Base-by-base conservation (phyloP, 1,140 invertebrate genomes). In the Meloidogyne exigua region DNA sequence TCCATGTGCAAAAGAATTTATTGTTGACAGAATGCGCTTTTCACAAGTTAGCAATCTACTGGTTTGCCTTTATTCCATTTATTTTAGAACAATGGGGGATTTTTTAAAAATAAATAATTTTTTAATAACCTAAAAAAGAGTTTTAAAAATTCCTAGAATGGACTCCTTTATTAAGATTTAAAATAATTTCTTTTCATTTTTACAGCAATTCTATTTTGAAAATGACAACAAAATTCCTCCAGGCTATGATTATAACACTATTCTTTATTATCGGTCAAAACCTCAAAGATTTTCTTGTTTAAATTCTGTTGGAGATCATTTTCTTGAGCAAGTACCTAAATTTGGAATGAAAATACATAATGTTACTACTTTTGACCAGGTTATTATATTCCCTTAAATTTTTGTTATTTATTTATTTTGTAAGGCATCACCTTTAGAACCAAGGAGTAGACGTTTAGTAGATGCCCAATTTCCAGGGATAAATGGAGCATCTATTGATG, bases 1-100 rank as follows among this genome's bases (percentile, higher is more conserved):
- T 11, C 85, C 85, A 1, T 86, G 85, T 62, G 82, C 87, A 44
- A 87, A 86, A 44, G 85, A 86, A 72, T 86, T 86, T 67, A 88
- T 86, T 49, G 72, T 75, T 28, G 81, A 80, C 66, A 81, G 75
- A 77, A 36, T 23, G 66, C 57, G 81, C 36, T 77, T 74, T 65
- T 70, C 26, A 23, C 68, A 83, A 71, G 82, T 82, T 75, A 84
- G 68, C 44, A 81, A 87, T 69, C 64, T 84, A 36, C 69, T 87
- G 77, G 84, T 87, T 73, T 49, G 80, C 36, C 25, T 66, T 42
- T 25, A 18, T 12, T 32, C 18, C 21, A 36, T 26, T 68, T 2
- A 49, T 36, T 39, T 25, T 49, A 5, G 7, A 13, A n/a, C 13
- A 44, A 26, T n/a, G 23, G 68, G 13, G 39, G 2, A n/a, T 23